These are phyloP conservation scores for Aulostomus chinensis DNA, from an alignment of 2,797 vertebrate species.

Conservation along the genomic window DNA sequence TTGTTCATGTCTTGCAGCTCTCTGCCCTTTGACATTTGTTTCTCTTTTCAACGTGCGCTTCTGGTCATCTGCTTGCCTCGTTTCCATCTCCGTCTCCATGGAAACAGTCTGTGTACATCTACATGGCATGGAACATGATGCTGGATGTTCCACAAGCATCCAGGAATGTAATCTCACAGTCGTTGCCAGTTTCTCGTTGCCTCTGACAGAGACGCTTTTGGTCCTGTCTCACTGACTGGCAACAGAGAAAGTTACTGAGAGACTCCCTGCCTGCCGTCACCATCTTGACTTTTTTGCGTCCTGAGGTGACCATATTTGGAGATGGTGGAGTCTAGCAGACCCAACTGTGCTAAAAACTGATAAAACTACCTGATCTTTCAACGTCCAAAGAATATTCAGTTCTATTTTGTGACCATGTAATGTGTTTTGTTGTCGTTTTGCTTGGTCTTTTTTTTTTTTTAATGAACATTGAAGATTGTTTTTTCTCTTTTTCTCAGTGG, in stretches of 20 bases:
- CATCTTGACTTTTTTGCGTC: too few relatives aligned
- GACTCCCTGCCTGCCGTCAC: constrained; percentile 1
- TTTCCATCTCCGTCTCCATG: constrained; percentile 50
- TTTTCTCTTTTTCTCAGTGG: too few relatives aligned
- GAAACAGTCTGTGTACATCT: constrained; percentile 30
- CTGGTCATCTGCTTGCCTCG: constrained; percentile 39
- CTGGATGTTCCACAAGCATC: constrained; percentile 61
- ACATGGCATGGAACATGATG: constrained; percentile 51
- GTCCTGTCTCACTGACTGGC: constrained; percentile 44
- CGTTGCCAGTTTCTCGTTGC: constrained; percentile 44
- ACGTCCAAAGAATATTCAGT: too few relatives aligned
- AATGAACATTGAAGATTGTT: too few relatives aligned
- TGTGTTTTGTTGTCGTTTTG: too few relatives aligned
- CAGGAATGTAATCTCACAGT: constrained; percentile 53
- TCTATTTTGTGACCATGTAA: too few relatives aligned
- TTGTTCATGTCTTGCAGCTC: neutral
- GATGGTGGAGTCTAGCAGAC: too few relatives aligned
- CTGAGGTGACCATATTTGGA: too few relatives aligned
- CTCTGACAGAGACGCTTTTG: constrained; percentile 41
- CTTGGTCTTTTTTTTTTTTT: too few relatives aligned
- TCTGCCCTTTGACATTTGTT: constrained; percentile 37
- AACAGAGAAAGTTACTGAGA: constrained; percentile 47
- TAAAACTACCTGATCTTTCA: too few relatives aligned
- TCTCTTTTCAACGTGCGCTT: constrained; percentile 4
- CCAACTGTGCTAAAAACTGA: too few relatives aligned